Evolutionary conservation across 2,888 invertebrate species (phyloP).

Genomic region (Dendrolimus houi): DNA sequence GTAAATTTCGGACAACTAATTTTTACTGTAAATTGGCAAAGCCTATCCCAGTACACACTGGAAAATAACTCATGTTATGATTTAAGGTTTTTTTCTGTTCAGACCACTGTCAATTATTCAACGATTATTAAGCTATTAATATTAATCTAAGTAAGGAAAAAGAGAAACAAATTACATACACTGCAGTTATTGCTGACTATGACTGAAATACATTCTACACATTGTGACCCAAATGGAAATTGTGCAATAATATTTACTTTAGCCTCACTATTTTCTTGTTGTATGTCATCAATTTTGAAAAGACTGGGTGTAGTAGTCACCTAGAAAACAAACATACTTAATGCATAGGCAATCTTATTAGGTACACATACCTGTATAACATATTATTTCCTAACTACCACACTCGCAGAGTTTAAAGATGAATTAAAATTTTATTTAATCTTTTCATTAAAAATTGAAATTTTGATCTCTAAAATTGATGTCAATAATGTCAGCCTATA

Average conservation of each 20-base stretch:
- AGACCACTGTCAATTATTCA: too few relatives aligned
- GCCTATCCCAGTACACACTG: too few relatives aligned
- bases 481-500: too few relatives aligned
- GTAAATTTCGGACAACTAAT: too few relatives aligned
- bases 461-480: too few relatives aligned
- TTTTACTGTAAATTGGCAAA: too few relatives aligned
- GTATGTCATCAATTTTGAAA: constrained; percentile 79
- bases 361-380: neutral
- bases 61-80: too few relatives aligned
- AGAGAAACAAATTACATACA: neutral
- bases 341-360: too few relatives aligned
- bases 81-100: too few relatives aligned
- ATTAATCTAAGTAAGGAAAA: too few relatives aligned
- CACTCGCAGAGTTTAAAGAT: neutral
- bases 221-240: constrained; percentile 78
- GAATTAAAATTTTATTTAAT: constrained; percentile 1
- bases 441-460: too few relatives aligned
- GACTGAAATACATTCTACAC: constrained; percentile 78
- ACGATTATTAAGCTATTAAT: too few relatives aligned
- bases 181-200: constrained; percentile 7
- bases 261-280: constrained; percentile 49
- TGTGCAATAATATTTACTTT: constrained; percentile 79
- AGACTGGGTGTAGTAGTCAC: constrained; percentile 84
- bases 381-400: neutral
- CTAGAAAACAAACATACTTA: constrained; percentile 36